A percentile compares a stretch with the other conserved stretches of the same genome.
Evolutionary conservation across 2,888 invertebrate genomes (phyloP).

Genomic region (Campopleginae sp.): DNA sequence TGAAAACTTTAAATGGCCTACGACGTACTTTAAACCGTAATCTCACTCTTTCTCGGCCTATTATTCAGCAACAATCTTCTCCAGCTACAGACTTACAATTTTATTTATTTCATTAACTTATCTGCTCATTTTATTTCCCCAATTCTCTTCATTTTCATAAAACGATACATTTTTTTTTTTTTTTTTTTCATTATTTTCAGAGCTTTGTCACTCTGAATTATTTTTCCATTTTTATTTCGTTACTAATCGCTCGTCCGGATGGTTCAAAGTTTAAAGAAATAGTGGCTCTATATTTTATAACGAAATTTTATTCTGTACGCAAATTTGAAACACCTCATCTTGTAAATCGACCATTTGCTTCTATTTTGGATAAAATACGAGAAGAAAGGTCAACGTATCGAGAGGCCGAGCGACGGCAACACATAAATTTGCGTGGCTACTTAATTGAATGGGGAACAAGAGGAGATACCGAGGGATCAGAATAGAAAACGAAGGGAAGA

Average conservation of each 20-base stretch:
- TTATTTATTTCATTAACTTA: slow-evolving; percentile 33
- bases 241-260: background rate
- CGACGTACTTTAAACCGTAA: slow-evolving; percentile 71
- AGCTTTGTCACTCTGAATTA: background rate
- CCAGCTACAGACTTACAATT: slow-evolving; percentile 9
- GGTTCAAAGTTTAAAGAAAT: background rate
- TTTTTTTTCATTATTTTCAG: background rate
- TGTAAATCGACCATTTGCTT: slow-evolving; percentile 65
- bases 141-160: slow-evolving; percentile 7
- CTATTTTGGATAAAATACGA: slow-evolving; percentile 68
- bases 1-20: slow-evolving; percentile 61
- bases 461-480: slow-evolving; percentile 48
- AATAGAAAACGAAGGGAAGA: slow-evolving; percentile 34
- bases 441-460: slow-evolving; percentile 83
- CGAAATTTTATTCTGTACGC: background rate
- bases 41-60: slow-evolving; percentile 54
- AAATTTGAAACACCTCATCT: slow-evolving; percentile 11
- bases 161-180: background rate
- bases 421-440: slow-evolving; percentile 83
- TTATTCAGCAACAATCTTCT: slow-evolving; percentile 29
- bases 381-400: slow-evolving; percentile 78
- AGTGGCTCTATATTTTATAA: background rate
- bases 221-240: background rate
- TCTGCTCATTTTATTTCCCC: slow-evolving; percentile 1
- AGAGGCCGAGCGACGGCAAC: slow-evolving; percentile 55